Conservation (phyloP, 2,888 invertebrate species). For the Sceliomorpha sp. region DNA sequence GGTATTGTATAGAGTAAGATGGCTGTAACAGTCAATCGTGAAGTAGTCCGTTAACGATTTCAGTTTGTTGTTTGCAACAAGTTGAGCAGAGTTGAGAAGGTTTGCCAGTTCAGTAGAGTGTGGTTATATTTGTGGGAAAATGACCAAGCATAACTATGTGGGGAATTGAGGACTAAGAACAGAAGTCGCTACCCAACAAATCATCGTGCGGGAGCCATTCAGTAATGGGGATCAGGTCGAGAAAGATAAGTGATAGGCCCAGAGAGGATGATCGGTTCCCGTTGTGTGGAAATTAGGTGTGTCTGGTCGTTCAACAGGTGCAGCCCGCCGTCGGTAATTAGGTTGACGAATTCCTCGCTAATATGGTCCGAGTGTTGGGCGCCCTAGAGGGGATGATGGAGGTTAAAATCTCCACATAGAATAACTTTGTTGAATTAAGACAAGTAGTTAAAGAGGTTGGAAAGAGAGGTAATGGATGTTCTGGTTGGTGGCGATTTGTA, state of each 20-base stretch:
- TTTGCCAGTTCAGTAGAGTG: conserved; percentile 2
- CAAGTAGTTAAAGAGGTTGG: too few species aligned
- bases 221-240: neutral
- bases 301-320: neutral
- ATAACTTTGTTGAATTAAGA: neutral
- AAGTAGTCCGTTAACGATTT: too few species aligned
- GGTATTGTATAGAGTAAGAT: too few species aligned
- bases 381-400: conserved; percentile 12
- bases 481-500: conserved; percentile 3
- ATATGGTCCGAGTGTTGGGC: neutral
- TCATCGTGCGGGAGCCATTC: neutral
- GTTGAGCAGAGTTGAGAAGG: neutral
- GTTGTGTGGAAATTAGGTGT: conserved; percentile 1
- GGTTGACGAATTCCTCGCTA: neutral
- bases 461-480: too few species aligned
- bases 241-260: neutral
- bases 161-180: neutral
- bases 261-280: neutral
- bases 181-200: conserved; percentile 1
- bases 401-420: conserved; percentile 18
- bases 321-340: neutral
- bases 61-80: too few species aligned
- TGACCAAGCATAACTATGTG: neutral
- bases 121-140: conserved; percentile 9
- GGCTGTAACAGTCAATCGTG: too few species aligned